phyloP scores from a whole-genome alignment of 1,140 invertebrate genomes.

The Mesaphorura yosii region DNA sequence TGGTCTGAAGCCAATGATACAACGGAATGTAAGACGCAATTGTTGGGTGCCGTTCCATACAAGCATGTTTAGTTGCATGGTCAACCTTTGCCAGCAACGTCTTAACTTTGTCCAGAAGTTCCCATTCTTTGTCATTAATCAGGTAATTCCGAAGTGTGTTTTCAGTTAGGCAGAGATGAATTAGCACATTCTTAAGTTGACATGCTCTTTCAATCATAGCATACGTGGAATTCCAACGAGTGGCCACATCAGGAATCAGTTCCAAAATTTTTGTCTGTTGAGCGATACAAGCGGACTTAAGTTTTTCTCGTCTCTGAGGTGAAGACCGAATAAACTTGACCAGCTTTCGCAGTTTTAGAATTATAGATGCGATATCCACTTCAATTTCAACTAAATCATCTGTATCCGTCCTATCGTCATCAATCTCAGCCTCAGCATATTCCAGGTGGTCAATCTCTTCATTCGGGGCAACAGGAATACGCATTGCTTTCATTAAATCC shows the following conservation, averaged over 20 bases:
- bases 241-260: constrained; percentile 15
- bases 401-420: background rate
- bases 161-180: constrained; percentile 31
- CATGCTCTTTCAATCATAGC: constrained; percentile 18
- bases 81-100: constrained; percentile 15
- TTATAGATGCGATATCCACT: background rate
- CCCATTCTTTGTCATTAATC: constrained; percentile 27
- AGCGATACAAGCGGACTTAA: background rate
- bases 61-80: background rate
- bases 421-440: too few relatives aligned
- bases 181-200: constrained; percentile 20
- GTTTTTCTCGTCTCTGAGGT: background rate
- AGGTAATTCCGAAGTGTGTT: constrained; percentile 32
- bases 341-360: background rate
- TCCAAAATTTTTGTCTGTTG: background rate
- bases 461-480: too few relatives aligned
- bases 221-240: constrained; percentile 17
- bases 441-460: too few relatives aligned
- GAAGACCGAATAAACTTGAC: background rate
- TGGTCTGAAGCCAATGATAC: background rate
- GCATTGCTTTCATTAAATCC: too few relatives aligned
- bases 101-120: constrained; percentile 9
- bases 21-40: background rate
- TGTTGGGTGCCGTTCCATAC: background rate
- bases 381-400: background rate